Evolutionary conservation across 2,888 invertebrate genomes (phyloP).

Genomic region (Hyles lineata): DNA sequence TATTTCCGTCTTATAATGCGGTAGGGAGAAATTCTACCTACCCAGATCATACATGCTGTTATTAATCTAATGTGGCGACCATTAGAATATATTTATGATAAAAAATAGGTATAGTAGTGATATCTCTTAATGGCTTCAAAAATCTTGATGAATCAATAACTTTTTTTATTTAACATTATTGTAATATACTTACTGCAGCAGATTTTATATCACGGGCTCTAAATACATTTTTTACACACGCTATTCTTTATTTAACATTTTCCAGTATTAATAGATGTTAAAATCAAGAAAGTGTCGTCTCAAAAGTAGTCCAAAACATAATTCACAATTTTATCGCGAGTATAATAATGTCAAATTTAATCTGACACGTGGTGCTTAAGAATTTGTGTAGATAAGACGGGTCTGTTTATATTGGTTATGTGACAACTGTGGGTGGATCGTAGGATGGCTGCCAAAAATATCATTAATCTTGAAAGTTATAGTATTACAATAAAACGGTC

Average conservation of each 20-base stretch:
- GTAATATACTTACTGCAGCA: too few relatives aligned
- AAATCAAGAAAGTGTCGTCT: conserved; percentile 20
- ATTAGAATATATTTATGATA: too few relatives aligned
- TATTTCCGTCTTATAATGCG: too few relatives aligned
- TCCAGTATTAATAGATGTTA: conserved; percentile 7
- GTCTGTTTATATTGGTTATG: neutral
- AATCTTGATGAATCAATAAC: too few relatives aligned
- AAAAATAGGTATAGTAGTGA: too few relatives aligned
- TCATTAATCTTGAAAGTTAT: conserved; percentile 39
- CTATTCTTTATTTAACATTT: conserved; percentile 17
- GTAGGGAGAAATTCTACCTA: too few relatives aligned
- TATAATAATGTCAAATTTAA: conserved; percentile 11
- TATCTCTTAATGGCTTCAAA: too few relatives aligned
- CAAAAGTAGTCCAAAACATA: conserved; percentile 22
- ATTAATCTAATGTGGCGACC: too few relatives aligned
- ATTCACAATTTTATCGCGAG: conserved; percentile 25
- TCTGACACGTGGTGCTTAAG: neutral
- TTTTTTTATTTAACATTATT: too few relatives aligned
- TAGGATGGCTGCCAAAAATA: conserved; percentile 40
- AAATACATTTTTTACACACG: conserved; percentile 1
- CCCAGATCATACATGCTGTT: too few relatives aligned
- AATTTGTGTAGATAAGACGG: neutral
- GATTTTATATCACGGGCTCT: neutral
- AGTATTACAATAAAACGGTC: conserved; percentile 39
- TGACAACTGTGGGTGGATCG: conserved; percentile 37